Percentiles rank a stretch among this genome's conserved stretches.
Conservation (phyloP, 2,888 invertebrate species). For the Heliconius ethilla region DNA sequence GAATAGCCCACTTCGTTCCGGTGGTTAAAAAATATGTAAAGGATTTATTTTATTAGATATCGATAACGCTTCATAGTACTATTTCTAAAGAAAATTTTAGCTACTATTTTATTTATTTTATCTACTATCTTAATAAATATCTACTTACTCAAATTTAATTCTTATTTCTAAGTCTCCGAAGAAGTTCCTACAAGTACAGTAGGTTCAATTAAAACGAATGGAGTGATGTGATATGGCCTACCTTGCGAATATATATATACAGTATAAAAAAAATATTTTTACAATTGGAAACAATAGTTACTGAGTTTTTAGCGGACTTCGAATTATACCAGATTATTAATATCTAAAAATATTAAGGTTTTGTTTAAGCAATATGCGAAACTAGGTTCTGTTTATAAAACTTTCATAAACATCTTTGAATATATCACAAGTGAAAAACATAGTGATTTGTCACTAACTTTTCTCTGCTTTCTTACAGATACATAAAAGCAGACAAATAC, state of each 20-base stretch:
- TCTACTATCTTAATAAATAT: background rate
- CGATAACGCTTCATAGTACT: background rate
- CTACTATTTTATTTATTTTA: too few species aligned
- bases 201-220: too few species aligned
- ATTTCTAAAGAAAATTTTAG: background rate
- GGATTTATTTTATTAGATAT: conserved; percentile 3
- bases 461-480: background rate
- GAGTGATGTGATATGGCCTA: too few species aligned
- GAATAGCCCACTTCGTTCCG: conserved; percentile 6
- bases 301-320: background rate
- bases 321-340: background rate
- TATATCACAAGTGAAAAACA: background rate
- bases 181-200: too few species aligned
- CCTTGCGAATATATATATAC: too few species aligned
- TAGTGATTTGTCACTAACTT: background rate
- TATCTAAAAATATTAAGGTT: too few species aligned
- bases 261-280: too few species aligned
- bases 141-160: background rate
- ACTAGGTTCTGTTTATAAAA: background rate
- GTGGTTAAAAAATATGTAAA: conserved; percentile 9
- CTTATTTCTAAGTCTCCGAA: too few species aligned
- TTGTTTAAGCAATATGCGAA: background rate
- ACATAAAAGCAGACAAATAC: too few species aligned
- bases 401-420: background rate
- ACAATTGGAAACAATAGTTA: too few species aligned